Evolutionary conservation across 2,888 invertebrate species (phyloP), one percentile per base, ranked within the genome.

Genomic region (Caradrina kadenii): DNA sequence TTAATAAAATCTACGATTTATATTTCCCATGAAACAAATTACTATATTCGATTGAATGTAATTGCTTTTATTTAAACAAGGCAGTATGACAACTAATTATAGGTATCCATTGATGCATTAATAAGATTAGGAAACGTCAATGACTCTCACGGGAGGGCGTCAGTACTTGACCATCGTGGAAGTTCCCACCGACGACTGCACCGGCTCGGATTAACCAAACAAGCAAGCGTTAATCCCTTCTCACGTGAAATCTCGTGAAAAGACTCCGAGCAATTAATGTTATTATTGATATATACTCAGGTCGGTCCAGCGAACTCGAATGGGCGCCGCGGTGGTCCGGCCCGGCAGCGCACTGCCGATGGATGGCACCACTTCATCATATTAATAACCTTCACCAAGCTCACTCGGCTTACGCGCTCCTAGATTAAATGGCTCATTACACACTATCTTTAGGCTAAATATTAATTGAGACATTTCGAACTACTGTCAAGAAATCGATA

Each of bases 401-500:
- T 88, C 92, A 95, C 95, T 95, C 90, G 94, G 93, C 93, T 95
- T 95, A 95, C 95, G 95, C 95, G 91, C 90, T 87, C 89, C 91
- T 93, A 93, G 91, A 92, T 92, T 86, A 91, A 92, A 87, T 76
- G 86, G 84, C 92, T 94, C 95, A 95, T 95, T 95, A 96, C 87
- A 88, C 86, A 85, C 87, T 95, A 90, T 93, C 95, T 94, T 93
- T 90, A 93, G 95, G 95, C 95, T 92, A 96, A 94, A 94, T 92
- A 91, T 91, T 95, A 96, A 95, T 95, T 94, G 94, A 95, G 95
- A 94, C 90, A 93, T 95, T 94, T 90, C 88, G 84, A 91, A 93
- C 92, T 91, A 91, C 92, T 90, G 91, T 88, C 90, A 86, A 89
- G 89, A 85, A 86, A 90, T 86, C 86, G 83, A 90, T 90, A 86